These are phyloP conservation scores for Vulpes lagopus DNA, from an alignment of 2,113 vertebrate species.

Conservation along the genomic window DNA sequence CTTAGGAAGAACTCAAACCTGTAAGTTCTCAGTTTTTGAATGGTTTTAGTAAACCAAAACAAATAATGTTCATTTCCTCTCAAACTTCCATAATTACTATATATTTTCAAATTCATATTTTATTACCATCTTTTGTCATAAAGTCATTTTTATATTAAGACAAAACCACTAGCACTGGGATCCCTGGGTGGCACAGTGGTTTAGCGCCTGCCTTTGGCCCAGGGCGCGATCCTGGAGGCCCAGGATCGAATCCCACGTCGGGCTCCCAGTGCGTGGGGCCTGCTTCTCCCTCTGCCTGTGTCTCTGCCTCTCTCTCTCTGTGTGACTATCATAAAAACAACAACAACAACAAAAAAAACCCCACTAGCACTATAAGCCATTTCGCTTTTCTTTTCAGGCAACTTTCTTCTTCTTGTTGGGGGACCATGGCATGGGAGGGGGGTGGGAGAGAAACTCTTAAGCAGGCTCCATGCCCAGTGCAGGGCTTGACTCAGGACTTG, in stretches of 20 bases:
- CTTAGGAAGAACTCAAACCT: background rate
- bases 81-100: background rate
- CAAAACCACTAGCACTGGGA: background rate
- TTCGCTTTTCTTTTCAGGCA: background rate
- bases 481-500: background rate
- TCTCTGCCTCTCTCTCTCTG: too few species aligned
- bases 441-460: background rate
- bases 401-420: background rate
- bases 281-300: too few species aligned
- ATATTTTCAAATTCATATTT: background rate
- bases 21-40: background rate
- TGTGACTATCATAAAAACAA: too few species aligned
- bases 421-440: background rate
- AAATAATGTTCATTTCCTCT: background rate
- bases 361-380: background rate
- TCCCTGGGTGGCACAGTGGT: too few species aligned
- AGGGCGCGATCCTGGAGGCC: too few species aligned
- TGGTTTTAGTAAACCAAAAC: background rate
- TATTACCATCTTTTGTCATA: background rate
- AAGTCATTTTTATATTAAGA: background rate
- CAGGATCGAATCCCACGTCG: too few species aligned
- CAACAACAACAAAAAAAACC: background rate
- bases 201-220: too few species aligned
- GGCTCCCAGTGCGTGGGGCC: too few species aligned
- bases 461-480: background rate